Conservation (phyloP, 53 echinoderm and acorn worm genomes). For the Glandiceps talaboti region DNA sequence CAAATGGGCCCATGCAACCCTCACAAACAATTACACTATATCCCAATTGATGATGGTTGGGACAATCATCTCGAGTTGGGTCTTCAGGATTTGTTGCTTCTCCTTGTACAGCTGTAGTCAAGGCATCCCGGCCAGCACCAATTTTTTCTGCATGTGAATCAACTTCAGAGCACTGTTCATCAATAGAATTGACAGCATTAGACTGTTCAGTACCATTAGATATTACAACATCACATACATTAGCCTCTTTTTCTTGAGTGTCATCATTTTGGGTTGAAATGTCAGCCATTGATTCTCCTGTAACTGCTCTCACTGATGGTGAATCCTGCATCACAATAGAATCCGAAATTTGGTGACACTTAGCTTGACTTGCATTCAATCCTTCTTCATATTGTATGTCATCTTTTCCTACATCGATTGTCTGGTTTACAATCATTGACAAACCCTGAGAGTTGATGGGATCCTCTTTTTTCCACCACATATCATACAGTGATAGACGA, state of each 20-base stretch:
- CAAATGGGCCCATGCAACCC: background rate
- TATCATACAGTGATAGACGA: conserved; percentile 20
- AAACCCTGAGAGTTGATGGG: background rate
- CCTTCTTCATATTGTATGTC: background rate
- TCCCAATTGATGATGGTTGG: background rate
- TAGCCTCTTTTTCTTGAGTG: too few species aligned
- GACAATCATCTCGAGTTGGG: background rate
- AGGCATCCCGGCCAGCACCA: background rate
- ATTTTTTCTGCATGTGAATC: background rate
- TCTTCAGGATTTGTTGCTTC: too few species aligned
- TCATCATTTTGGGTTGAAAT: too few species aligned
- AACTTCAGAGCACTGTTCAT: background rate
- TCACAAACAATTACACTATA: background rate
- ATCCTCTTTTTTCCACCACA: conserved; percentile 19
- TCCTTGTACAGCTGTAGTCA: background rate
- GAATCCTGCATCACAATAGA: background rate
- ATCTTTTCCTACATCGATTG: background rate
- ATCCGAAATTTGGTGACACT: background rate
- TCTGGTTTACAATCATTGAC: background rate
- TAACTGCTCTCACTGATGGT: background rate
- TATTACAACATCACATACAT: too few species aligned
- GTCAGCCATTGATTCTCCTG: background rate
- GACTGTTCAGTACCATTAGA: background rate
- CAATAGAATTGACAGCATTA: background rate
- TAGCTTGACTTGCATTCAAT: background rate